Conservation (phyloP, 92 coral and sea anemone genomes). For the Pocillopora grandis region DNA sequence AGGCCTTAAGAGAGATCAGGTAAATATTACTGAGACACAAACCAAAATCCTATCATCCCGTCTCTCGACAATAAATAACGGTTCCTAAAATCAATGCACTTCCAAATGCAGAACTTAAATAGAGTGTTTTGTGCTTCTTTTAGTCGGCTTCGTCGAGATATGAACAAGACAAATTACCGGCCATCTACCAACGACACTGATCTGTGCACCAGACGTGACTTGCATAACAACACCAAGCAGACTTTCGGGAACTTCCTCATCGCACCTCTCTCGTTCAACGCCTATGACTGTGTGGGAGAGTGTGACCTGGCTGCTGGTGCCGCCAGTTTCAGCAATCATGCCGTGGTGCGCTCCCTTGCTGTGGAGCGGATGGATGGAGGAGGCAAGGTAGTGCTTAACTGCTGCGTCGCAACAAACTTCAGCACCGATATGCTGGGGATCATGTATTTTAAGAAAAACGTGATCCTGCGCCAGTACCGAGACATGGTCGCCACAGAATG, state of each 20-base stretch:
- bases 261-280: slow-evolving; percentile 4
- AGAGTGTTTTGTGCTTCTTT: neutral
- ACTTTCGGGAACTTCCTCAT: neutral
- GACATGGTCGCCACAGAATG: slow-evolving; percentile 8
- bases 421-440: neutral
- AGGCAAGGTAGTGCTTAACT: neutral
- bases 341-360: neutral
- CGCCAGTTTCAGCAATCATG: neutral
- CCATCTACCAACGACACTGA: neutral
- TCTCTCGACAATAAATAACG: too few species aligned
- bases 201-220: neutral
- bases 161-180: neutral
- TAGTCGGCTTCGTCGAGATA: slow-evolving; percentile 10
- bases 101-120: neutral
- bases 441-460: neutral
- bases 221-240: neutral
- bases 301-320: neutral
- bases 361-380: neutral
- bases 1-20: too few species aligned
- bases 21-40: too few species aligned
- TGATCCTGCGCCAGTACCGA: slow-evolving; percentile 1
- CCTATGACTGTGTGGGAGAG: neutral
- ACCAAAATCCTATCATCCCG: too few species aligned
- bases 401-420: slow-evolving; percentile 1
- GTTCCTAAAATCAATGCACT: neutral